Evolutionary conservation across 1,140 invertebrate genomes (phyloP).

Genomic region (Diorhabda sublineata): DNA sequence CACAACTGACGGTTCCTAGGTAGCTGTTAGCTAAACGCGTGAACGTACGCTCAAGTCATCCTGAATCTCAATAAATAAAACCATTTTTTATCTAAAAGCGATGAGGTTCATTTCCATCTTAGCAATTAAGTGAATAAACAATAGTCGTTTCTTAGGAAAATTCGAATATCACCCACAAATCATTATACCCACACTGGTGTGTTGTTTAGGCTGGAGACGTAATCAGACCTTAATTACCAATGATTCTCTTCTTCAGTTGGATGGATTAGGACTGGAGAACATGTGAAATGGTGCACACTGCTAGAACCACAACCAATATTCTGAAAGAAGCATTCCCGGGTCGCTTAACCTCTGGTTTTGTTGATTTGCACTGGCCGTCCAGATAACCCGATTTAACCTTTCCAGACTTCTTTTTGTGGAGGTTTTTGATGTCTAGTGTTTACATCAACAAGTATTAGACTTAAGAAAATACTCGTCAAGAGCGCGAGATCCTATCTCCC

Average conservation of each 20-base stretch:
- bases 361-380: neutral
- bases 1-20: neutral
- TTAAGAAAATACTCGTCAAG: slow-evolving; percentile 1
- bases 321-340: neutral
- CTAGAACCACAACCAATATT: neutral
- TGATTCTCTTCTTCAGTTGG: neutral
- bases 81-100: neutral
- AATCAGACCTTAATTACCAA: neutral
- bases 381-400: neutral
- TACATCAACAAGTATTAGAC: neutral
- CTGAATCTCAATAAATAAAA: neutral
- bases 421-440: neutral
- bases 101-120: neutral
- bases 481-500: neutral
- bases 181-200: neutral
- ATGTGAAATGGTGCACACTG: neutral
- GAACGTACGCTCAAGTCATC: neutral
- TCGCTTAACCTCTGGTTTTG: neutral
- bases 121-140: neutral
- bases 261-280: neutral
- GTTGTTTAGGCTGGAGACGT: neutral
- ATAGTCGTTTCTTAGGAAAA: neutral
- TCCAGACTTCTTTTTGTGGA: neutral
- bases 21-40: neutral
- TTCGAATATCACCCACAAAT: neutral